Evolutionary conservation across 1,140 invertebrate species (phyloP).

Genomic region (Macrocentrus cingulum): DNA sequence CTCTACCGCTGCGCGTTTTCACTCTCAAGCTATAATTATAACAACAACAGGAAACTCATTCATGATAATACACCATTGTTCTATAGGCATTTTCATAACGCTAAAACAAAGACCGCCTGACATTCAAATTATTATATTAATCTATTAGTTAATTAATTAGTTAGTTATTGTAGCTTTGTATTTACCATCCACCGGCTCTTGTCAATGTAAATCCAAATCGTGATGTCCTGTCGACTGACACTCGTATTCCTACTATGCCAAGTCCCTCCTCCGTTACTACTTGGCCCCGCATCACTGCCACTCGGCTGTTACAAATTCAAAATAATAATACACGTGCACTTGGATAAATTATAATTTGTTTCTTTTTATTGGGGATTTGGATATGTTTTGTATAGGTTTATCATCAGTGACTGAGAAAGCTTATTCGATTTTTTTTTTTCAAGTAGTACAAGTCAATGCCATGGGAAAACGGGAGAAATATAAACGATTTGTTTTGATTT

Average conservation of each 20-base stretch:
- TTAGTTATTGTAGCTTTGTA: conserved; percentile 35
- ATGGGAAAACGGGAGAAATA: too few relatives aligned
- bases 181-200: conserved; percentile 92
- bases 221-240: conserved; percentile 92
- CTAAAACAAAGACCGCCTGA: not conserved
- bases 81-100: not conserved
- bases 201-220: conserved; percentile 95
- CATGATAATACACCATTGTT: not conserved
- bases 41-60: not conserved
- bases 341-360: conserved; percentile 5
- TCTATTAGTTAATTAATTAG: too few relatives aligned
- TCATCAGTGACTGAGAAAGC: conserved; percentile 1
- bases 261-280: conserved; percentile 91
- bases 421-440: conserved; percentile 14
- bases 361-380: not conserved
- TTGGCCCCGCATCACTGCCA: conserved; percentile 96
- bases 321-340: conserved; percentile 43
- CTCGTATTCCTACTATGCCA: conserved; percentile 93
- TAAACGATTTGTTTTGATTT: too few relatives aligned
- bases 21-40: not conserved
- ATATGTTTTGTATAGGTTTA: conserved; percentile 3
- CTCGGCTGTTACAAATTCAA: conserved; percentile 76
- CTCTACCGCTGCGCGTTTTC: not conserved
- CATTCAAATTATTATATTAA: too few relatives aligned
- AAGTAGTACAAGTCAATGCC: too few relatives aligned